Percentiles rank a stretch among this genome's conserved stretches.
Evolutionary conservation across 2,797 vertebrate genomes (phyloP).

Genomic region (Anomalospiza imberbis): DNA sequence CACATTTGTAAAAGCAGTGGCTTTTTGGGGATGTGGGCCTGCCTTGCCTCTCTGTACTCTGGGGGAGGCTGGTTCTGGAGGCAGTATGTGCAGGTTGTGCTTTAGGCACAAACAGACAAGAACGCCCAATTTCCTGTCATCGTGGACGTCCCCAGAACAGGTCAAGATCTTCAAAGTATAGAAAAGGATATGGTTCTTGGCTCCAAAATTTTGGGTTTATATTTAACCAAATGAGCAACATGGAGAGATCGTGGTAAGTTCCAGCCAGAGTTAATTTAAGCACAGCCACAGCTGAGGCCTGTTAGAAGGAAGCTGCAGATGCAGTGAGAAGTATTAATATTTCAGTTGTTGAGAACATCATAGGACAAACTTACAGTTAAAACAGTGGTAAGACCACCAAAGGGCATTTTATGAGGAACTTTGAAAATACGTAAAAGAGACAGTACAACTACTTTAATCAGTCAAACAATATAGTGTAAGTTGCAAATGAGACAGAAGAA

Average conservation of each 20-base stretch:
- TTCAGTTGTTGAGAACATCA: background rate
- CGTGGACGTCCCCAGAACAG: background rate
- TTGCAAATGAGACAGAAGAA: background rate
- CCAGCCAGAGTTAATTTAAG: background rate
- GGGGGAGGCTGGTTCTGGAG: background rate
- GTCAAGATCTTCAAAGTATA: background rate
- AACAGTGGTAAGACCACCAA: background rate
- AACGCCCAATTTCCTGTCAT: background rate
- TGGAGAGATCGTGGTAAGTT: accelerated
- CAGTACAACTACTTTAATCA: background rate
- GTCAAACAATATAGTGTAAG: background rate
- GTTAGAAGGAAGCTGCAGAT: background rate
- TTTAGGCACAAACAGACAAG: background rate
- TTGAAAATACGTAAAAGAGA: background rate
- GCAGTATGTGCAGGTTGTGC: background rate
- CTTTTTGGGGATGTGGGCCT: accelerated
- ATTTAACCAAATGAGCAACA: background rate
- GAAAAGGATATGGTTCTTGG: background rate
- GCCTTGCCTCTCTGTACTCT: background rate
- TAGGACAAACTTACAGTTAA: background rate
- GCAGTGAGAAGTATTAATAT: background rate
- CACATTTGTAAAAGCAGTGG: background rate
- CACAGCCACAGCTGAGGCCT: background rate
- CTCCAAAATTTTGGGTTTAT: background rate
- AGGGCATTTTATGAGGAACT: background rate